Conservation (phyloP, 2,797 vertebrate species). For the Apogon hyalosoma region DNA sequence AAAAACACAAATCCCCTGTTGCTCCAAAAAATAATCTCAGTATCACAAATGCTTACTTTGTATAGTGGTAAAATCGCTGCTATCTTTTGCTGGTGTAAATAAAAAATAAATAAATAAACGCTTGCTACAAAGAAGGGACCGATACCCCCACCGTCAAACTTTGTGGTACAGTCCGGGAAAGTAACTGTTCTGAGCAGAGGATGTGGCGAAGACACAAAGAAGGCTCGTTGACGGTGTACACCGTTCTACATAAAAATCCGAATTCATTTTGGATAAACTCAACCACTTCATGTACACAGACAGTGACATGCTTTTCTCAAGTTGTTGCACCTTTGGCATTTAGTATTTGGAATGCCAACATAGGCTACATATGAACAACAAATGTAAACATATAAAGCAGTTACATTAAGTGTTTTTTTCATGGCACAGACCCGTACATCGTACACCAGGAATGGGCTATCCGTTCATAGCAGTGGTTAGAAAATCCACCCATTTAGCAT, state of each 20-base stretch:
- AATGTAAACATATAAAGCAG: too few species aligned
- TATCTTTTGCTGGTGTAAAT: too few species aligned
- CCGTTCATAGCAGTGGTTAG: not conserved
- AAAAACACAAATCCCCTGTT: fast-evolving
- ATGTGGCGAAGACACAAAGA: conserved; percentile 37
- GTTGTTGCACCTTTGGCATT: too few species aligned
- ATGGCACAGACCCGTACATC: not conserved
- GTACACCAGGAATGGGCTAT: not conserved
- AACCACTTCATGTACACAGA: too few species aligned
- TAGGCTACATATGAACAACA: too few species aligned
- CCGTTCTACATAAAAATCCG: too few species aligned
- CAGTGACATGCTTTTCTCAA: too few species aligned
- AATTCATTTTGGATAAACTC: too few species aligned
- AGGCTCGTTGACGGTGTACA: not conserved
- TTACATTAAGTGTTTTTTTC: not conserved
- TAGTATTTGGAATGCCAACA: too few species aligned
- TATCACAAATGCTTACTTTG: not conserved
- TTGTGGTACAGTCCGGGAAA: conserved; percentile 75
- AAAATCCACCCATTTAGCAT: conserved; percentile 14
- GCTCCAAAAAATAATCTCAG: fast-evolving
- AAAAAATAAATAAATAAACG: not conserved
- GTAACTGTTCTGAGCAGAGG: conserved; percentile 71
- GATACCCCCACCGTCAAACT: conserved; percentile 54
- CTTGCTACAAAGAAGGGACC: not conserved
- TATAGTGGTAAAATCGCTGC: too few species aligned